phyloP scores from a whole-genome alignment of 1,140 invertebrate genomes.

The Drosophila parvula region DNA sequence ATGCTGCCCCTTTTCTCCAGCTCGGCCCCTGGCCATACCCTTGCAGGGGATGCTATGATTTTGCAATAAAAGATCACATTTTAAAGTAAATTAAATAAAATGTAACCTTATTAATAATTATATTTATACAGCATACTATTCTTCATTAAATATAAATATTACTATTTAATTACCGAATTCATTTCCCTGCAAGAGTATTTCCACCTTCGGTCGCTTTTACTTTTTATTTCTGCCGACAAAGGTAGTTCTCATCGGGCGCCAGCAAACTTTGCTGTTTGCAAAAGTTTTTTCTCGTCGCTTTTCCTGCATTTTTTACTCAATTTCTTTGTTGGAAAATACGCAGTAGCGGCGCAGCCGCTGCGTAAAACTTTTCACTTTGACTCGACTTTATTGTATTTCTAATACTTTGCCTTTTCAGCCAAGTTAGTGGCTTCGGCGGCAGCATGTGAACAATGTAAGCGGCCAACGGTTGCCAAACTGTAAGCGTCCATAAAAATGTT shows the following conservation, averaged over 20 bases:
- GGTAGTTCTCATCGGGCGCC: conserved; percentile 69
- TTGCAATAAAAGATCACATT: background rate
- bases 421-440: conserved; percentile 65
- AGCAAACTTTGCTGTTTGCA: conserved; percentile 77
- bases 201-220: background rate
- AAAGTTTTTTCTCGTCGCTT: conserved; percentile 52
- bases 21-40: background rate
- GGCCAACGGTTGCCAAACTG: conserved; percentile 73
- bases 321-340: conserved; percentile 67
- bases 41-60: background rate
- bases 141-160: fast-evolving
- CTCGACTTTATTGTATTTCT: conserved; percentile 83
- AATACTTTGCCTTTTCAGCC: conserved; percentile 81
- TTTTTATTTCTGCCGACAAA: conserved; percentile 28
- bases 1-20: conserved; percentile 38
- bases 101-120: no score
- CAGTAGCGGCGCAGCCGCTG: conserved; percentile 62
- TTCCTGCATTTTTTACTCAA: conserved; percentile 60
- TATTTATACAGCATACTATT: no score
- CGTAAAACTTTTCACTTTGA: conserved; percentile 83
- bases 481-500: conserved; percentile 78
- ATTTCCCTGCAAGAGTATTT: background rate
- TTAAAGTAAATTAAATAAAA: no score
- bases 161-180: no score
- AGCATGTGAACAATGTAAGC: conserved; percentile 82